Conservation (phyloP, 2,113 vertebrate species). For the Colistium nudipinnis region DNA sequence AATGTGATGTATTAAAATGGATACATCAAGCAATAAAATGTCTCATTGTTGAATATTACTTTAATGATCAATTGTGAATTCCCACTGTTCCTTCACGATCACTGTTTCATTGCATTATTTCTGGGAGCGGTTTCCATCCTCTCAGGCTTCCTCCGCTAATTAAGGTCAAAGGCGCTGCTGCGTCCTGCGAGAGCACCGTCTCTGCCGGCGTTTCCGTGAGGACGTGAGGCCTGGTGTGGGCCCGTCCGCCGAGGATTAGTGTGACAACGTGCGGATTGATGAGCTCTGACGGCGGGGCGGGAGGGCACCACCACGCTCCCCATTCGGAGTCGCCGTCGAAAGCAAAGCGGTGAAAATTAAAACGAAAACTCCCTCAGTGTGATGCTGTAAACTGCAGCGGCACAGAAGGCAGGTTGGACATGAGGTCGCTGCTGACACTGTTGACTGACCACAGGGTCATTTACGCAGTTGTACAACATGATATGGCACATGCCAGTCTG, state of each 20-base stretch:
- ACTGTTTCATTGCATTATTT: not conserved
- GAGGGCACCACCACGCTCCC: constrained; percentile 43
- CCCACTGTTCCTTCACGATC: not conserved
- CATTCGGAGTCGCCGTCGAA: constrained; percentile 39
- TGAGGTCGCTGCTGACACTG: not conserved
- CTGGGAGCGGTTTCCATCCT: not conserved
- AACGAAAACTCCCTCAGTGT: constrained; percentile 32
- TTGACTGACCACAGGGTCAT: too few relatives aligned
- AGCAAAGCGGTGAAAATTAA: constrained; percentile 29
- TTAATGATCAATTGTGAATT: not conserved
- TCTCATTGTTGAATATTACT: not conserved
- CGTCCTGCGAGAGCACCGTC: not conserved
- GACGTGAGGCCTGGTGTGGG: not conserved
- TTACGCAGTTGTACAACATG: too few relatives aligned
- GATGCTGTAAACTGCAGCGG: constrained; percentile 23
- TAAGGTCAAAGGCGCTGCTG: constrained; percentile 15
- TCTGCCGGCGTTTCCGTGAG: constrained; percentile 20
- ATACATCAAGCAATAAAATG: not conserved
- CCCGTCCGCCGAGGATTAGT: constrained; percentile 37
- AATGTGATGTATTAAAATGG: too few relatives aligned
- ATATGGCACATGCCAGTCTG: too few relatives aligned
- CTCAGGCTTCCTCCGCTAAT: not conserved
- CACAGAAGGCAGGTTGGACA: not conserved
- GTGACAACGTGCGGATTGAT: constrained; percentile 62
- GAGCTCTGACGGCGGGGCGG: constrained; percentile 31